phyloP scores from a whole-genome alignment of 2,888 invertebrate genomes.

The Eupelmus urozonus region DNA sequence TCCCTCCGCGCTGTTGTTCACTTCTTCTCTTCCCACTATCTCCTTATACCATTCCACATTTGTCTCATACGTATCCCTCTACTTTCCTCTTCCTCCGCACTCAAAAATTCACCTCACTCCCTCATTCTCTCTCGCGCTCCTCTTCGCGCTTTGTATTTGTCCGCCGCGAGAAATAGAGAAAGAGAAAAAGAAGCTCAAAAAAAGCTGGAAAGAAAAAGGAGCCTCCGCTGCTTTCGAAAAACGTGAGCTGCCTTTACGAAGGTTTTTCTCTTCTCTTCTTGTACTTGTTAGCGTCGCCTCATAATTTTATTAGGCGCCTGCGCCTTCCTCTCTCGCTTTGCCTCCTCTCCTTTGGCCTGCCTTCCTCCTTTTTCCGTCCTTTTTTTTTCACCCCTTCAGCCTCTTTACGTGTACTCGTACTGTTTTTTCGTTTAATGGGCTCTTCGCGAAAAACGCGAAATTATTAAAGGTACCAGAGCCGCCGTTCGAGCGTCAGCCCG shows the following conservation, averaged over 20 bases:
- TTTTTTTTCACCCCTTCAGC: conserved; percentile 17
- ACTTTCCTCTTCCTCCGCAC: conserved; percentile 12
- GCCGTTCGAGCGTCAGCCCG: background rate
- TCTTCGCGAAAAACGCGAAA: conserved; percentile 50
- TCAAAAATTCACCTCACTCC: too few species aligned
- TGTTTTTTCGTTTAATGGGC: conserved; percentile 54
- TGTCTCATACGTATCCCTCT: conserved; percentile 3
- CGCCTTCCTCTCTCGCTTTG: conserved; percentile 21
- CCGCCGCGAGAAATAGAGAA: background rate
- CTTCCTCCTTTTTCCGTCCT: conserved; percentile 5
- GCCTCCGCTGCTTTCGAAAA: conserved; percentile 48
- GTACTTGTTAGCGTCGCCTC: conserved; percentile 56
- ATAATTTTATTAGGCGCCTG: conserved; percentile 59
- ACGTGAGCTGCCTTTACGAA: conserved; percentile 39
- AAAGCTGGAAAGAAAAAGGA: too few species aligned
- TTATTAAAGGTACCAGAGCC: conserved; percentile 40
- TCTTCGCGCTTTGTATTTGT: conserved; percentile 37
- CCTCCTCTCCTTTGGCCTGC: conserved; percentile 30
- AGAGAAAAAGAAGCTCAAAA: background rate
- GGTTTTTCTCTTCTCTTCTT: conserved; percentile 45
- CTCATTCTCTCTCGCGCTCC: conserved; percentile 24
- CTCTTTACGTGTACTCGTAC: conserved; percentile 36
- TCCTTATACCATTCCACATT: conserved; percentile 33
- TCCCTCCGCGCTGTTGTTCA: background rate
- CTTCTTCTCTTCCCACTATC: background rate